A percentile compares a stretch with the other conserved stretches of the same genome.
Conservation (phyloP, 1,140 invertebrate species). For the Aphidius ervi region DNA sequence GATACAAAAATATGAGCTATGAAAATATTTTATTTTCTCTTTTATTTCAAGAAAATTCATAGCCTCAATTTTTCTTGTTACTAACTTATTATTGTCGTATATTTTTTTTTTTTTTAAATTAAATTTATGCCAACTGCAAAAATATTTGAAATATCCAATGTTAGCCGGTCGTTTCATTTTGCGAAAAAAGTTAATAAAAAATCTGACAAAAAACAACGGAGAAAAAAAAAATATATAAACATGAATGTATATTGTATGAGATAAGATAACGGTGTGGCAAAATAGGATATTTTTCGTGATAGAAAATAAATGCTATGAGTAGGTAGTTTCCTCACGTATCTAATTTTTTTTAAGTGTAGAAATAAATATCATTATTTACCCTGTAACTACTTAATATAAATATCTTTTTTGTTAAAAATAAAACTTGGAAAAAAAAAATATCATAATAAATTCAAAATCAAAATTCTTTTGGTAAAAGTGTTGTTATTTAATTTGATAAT, state of each 20-base stretch:
- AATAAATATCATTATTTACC: background rate
- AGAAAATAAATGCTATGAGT: constrained; percentile 31
- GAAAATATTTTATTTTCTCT: constrained; percentile 36
- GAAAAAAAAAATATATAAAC: constrained; percentile 24
- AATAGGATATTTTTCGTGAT: constrained; percentile 34
- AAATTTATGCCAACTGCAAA: background rate
- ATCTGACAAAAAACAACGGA: constrained; percentile 15
- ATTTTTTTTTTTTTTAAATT: background rate
- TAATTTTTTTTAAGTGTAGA: constrained; percentile 26
- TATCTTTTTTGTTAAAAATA: too few species aligned
- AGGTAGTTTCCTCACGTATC: constrained; percentile 45
- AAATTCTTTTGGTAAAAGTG: too few species aligned
- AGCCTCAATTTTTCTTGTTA: constrained; percentile 1
- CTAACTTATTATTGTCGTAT: background rate
- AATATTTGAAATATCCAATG: background rate
- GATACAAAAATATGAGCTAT: constrained; percentile 29
- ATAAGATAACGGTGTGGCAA: constrained; percentile 36
- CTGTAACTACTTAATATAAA: background rate
- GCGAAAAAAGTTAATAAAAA: constrained; percentile 38
- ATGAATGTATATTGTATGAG: constrained; percentile 19
- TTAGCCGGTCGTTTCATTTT: too few species aligned
- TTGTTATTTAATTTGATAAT: background rate
- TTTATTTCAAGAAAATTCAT: constrained; percentile 7
- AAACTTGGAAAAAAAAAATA: too few species aligned
- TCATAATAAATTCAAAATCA: too few species aligned